Conservation (phyloP, 2,888 invertebrate species). For the Rhagonycha fulva region DNA sequence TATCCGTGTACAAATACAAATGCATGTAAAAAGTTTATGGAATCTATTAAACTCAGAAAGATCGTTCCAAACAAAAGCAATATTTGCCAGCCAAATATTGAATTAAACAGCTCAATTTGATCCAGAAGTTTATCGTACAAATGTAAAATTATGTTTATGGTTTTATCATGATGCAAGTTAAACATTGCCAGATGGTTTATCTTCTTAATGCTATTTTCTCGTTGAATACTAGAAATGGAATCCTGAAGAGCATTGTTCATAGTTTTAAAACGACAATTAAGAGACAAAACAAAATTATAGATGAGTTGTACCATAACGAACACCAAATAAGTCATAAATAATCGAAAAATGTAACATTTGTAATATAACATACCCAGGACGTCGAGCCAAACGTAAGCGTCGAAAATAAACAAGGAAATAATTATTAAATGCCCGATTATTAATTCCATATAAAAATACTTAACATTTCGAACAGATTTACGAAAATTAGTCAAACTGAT, state of each 20-base stretch:
- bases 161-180: too few species aligned
- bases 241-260: not conserved
- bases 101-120: not conserved
- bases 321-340: not conserved
- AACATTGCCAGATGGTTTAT: not conserved
- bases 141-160: not conserved
- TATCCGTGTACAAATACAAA: not conserved
- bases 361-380: not conserved
- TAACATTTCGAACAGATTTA: not conserved
- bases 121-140: not conserved
- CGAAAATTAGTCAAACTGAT: not conserved
- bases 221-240: not conserved
- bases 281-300: not conserved
- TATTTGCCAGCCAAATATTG: conserved; percentile 6
- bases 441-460: not conserved
- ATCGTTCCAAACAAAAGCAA: not conserved
- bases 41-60: not conserved
- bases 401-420: not conserved
- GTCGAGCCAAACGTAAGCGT: conserved; percentile 7
- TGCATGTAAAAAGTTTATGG: not conserved
- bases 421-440: not conserved
- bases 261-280: not conserved
- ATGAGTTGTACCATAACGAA: conserved; percentile 8
- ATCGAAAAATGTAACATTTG: conserved; percentile 6
- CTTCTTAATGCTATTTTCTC: not conserved